Percentiles rank a stretch among this genome's conserved stretches.
Conservation (phyloP, 2,113 vertebrate species). For the Pluvianellus socialis region DNA sequence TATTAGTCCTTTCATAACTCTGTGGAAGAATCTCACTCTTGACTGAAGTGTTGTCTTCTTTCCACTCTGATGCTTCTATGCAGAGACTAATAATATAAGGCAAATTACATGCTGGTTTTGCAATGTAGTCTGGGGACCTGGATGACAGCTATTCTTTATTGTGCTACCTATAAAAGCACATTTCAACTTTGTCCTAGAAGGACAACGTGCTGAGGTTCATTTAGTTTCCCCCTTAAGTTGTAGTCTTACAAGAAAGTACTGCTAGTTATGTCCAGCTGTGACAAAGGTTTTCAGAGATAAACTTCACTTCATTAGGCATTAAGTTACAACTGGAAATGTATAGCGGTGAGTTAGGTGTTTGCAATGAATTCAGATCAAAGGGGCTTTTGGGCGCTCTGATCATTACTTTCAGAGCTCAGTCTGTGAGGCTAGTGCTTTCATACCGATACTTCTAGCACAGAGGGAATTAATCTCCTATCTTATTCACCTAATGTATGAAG, state of each 20-base stretch:
- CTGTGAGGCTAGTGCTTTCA: slow-evolving; percentile 36
- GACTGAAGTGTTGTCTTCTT: neutral
- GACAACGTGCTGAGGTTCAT: slow-evolving; percentile 52
- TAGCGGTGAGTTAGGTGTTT: slow-evolving; percentile 32
- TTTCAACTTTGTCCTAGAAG: slow-evolving; percentile 51
- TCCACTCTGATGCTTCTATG: neutral
- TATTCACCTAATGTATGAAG: slow-evolving; percentile 22
- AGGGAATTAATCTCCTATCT: slow-evolving; percentile 47
- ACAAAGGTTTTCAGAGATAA: slow-evolving; percentile 64
- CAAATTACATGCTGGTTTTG: neutral
- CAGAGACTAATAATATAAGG: neutral
- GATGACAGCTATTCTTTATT: slow-evolving; percentile 20
- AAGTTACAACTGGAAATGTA: slow-evolving; percentile 53
- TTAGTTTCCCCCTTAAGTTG: slow-evolving; percentile 49
- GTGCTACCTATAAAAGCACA: slow-evolving; percentile 8
- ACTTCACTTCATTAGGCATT: slow-evolving; percentile 68
- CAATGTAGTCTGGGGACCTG: neutral
- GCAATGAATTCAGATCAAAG: slow-evolving; percentile 68
- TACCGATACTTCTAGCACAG: neutral
- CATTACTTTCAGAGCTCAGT: slow-evolving; percentile 35
- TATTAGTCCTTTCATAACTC: neutral
- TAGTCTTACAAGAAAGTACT: slow-evolving; percentile 62
- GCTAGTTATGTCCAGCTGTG: slow-evolving; percentile 61
- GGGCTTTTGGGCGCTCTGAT: slow-evolving; percentile 32
- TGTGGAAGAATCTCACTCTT: neutral